phyloP scores from a whole-genome alignment of 2,888 invertebrate genomes.

The Julus scanicus region DNA sequence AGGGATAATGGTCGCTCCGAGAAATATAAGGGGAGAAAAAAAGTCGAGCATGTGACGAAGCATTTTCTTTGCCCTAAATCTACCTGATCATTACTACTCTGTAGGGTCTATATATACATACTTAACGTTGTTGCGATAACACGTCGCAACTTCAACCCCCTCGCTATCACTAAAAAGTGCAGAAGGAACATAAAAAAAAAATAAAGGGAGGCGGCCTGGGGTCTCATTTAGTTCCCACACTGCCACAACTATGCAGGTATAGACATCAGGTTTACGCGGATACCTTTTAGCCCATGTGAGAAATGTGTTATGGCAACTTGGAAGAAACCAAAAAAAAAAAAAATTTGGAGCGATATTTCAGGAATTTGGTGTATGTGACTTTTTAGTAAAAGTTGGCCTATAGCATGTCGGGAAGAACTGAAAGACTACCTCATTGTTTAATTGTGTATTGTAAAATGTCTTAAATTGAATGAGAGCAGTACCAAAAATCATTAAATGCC shows the following conservation, averaged over 20 bases:
- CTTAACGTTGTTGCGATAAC: conserved; percentile 41
- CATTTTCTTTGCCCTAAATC: conserved; percentile 31
- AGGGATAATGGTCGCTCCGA: conserved; percentile 45
- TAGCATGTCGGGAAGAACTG: background rate
- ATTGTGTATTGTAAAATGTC: background rate
- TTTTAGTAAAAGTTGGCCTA: background rate
- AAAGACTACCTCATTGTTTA: background rate
- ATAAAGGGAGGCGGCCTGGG: conserved; percentile 34
- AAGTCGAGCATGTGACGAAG: conserved; percentile 45
- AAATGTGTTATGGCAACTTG: background rate
- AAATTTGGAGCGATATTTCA: background rate
- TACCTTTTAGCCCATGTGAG: background rate
- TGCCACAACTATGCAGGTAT: conserved; percentile 33
- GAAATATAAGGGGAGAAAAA: background rate
- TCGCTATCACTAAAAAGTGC: conserved; percentile 30
- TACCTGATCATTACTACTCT: conserved; percentile 35
- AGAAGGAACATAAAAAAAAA: background rate
- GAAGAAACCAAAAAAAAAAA: background rate
- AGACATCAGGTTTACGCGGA: background rate
- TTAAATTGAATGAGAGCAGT: background rate
- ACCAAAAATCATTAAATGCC: background rate
- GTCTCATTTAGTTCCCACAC: conserved; percentile 47
- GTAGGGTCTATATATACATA: conserved; percentile 25
- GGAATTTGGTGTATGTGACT: background rate
- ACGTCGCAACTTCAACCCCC: conserved; percentile 5